phyloP scores from a whole-genome alignment of 1,140 invertebrate genomes.

The Goniozus legneri region DNA sequence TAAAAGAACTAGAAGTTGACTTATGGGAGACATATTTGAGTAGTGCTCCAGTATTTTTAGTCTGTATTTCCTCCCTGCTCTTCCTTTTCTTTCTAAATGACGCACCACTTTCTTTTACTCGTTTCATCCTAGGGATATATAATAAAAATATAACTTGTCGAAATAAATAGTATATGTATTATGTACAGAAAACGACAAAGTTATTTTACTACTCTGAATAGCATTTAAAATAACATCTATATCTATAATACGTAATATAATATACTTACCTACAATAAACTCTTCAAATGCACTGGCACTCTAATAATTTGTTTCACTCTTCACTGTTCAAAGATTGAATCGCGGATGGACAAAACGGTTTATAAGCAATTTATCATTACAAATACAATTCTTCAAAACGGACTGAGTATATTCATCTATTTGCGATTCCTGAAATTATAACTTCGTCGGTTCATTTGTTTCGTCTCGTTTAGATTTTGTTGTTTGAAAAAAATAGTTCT shows the following conservation, averaged over 20 bases:
- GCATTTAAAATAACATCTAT: background rate
- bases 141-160: background rate
- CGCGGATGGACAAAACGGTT: background rate
- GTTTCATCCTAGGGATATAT: background rate
- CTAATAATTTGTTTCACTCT: background rate
- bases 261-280: background rate
- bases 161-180: background rate
- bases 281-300: background rate
- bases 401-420: background rate
- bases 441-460: background rate
- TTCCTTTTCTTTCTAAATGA: background rate
- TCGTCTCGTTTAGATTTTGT: background rate
- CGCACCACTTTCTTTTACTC: background rate
- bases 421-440: background rate
- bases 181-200: background rate
- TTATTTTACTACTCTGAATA: background rate
- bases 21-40: background rate
- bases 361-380: background rate
- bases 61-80: background rate
- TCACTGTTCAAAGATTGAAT: background rate
- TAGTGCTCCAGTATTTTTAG: background rate
- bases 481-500: background rate
- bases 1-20: background rate
- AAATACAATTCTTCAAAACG: background rate
- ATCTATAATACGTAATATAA: background rate